Evolutionary conservation across 2,797 vertebrate species (phyloP), one percentile per base, ranked within the genome.

Genomic region (Scolopax bukidnonensis): DNA sequence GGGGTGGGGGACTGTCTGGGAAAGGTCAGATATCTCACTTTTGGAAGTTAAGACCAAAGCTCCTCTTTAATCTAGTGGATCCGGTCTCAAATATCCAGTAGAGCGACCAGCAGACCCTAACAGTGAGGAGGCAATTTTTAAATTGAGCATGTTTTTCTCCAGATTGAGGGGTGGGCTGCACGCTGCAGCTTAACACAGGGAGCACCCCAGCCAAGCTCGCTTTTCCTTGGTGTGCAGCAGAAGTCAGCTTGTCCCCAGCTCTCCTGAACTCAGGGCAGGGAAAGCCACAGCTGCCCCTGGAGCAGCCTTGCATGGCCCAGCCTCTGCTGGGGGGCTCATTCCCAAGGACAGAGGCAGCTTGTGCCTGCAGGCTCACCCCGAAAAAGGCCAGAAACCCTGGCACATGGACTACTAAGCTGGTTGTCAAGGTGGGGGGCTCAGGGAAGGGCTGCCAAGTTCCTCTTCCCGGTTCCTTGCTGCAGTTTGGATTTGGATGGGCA

Each of bases 1-100:
- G 12, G 12, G 12, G 10, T 56, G n/a, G 25, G 11, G 27, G 4
- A 20, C 28, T 76, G 12, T 19, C 12, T 0, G 0, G 43, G 11
- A 65, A 73, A 69, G 48, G 14, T 12, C 0, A 0, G 8, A 3
- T 41, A 25, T 20, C 30, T 61, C 0, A 24, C n/a, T 79, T 93
- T 89, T 32, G 15, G 36, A 89, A 81, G 10, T 56, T 67, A 56
- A 51, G 45, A 60, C 12, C 30, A 76, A 65, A 67, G 12, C 7
- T 93, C 6, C 21, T 25, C 32, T 28, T 79, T 82, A 61, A 64
- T 83, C 36, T 16, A 17, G 5, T 40, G 30, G 20, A 60, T 56
- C 16, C 4, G 7, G 4, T 27, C 33, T 41, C 30, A 70, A 33
- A 59, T 28, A 32, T 9, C 47, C 40, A 50, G 8, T 11, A 53